These are phyloP conservation scores for Tetheella fluctuosa DNA, from an alignment of 2,888 invertebrate genomes.

Conservation along the genomic window DNA sequence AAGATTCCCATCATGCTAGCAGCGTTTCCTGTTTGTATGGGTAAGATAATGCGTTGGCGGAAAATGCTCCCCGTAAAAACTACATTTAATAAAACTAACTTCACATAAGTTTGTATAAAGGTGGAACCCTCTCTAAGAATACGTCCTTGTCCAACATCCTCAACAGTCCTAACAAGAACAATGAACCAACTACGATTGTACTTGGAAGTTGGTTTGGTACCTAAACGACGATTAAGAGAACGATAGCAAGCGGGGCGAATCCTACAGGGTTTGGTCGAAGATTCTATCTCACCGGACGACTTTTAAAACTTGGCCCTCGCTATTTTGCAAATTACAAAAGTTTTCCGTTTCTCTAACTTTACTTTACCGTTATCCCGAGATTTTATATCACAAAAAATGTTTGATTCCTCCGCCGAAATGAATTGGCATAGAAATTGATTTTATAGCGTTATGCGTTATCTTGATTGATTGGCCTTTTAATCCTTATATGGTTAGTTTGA, in stretches of 20 bases:
- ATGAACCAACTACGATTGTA: conserved; percentile 3
- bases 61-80: no score
- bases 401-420: not conserved
- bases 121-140: no score
- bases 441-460: not conserved
- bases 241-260: not conserved
- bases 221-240: not conserved
- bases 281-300: conserved; percentile 11
- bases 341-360: conserved; percentile 7
- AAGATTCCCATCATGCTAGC: no score
- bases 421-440: conserved; percentile 8
- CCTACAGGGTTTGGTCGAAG: not conserved
- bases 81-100: no score
- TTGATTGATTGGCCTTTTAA: conserved; percentile 11
- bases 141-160: not conserved
- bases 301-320: conserved; percentile 5
- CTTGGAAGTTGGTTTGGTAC: conserved; percentile 3
- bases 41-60: no score
- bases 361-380: conserved; percentile 8
- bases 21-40: no score
- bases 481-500: not conserved
- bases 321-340: conserved; percentile 15
- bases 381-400: conserved; percentile 7
- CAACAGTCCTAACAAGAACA: not conserved
- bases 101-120: no score